Evolutionary conservation across 30 jellyfish, hydroid and myxozoan genomes (phyloP).

Genomic region (Cassiopea xamachana): DNA sequence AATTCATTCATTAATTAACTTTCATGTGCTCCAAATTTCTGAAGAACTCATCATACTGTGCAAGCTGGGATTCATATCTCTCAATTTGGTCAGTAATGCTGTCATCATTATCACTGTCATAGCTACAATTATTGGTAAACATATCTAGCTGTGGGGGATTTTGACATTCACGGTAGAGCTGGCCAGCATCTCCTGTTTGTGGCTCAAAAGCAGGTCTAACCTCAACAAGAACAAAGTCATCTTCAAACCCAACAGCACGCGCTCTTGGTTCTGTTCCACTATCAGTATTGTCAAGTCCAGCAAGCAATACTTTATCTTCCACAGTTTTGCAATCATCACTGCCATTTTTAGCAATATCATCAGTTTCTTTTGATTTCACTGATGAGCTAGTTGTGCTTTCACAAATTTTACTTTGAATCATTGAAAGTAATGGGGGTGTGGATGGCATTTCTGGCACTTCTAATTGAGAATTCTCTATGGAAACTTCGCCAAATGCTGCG

Average conservation of each 20-base stretch:
- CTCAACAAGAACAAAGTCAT: constrained; percentile 97
- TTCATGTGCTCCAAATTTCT: constrained; percentile 65
- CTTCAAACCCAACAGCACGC: constrained; percentile 97
- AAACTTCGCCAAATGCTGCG: constrained; percentile 90
- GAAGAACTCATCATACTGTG: constrained; percentile 76
- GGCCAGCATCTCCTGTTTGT: constrained; percentile 86
- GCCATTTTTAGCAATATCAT: not conserved
- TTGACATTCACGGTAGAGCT: constrained; percentile 84
- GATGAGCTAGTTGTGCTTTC: constrained; percentile 47
- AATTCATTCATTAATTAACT: constrained; percentile 5
- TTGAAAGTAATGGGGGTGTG: constrained; percentile 90
- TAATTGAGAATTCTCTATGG: constrained; percentile 34
- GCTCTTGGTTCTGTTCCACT: constrained; percentile 71
- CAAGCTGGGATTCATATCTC: constrained; percentile 71
- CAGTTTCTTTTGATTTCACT: not conserved
- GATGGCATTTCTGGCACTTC: constrained; percentile 86
- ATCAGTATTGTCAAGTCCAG: constrained; percentile 25
- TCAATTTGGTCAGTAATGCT: constrained; percentile 68
- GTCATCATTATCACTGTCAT: constrained; percentile 65
- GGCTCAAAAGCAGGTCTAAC: constrained; percentile 97
- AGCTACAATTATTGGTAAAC: constrained; percentile 62
- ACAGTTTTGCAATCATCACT: constrained; percentile 5
- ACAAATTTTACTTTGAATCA: constrained; percentile 74
- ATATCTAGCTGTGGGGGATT: constrained; percentile 84
- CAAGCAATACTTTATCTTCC: constrained; percentile 8